Conservation (phyloP, 2,113 vertebrate genomes). For the Anolis carolinensis region DNA sequence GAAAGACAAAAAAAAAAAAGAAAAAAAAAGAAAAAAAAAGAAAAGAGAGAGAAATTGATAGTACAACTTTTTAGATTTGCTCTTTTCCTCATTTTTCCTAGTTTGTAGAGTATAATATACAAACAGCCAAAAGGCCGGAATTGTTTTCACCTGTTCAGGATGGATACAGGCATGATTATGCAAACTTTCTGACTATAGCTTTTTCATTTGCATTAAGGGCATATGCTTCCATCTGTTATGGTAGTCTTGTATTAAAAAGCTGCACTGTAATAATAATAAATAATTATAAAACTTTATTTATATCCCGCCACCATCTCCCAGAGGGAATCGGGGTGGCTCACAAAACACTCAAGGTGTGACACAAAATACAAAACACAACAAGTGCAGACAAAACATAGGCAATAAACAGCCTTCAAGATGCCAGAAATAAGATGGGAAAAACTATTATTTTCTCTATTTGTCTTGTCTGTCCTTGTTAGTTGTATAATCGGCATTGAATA, state of each 20-base stretch:
- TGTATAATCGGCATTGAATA: too few species aligned
- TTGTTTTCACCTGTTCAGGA: background rate
- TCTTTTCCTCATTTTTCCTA: background rate
- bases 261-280: background rate
- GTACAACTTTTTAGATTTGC: background rate
- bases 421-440: too few species aligned
- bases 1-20: constrained; percentile 17
- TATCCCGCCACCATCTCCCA: too few species aligned
- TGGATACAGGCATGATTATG: background rate
- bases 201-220: background rate
- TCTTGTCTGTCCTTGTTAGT: too few species aligned
- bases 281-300: too few species aligned
- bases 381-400: too few species aligned
- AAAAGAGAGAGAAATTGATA: background rate
- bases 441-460: too few species aligned
- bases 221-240: background rate
- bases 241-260: background rate
- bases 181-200: background rate
- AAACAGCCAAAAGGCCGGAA: background rate
- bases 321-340: too few species aligned
- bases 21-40: too few species aligned
- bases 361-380: too few species aligned
- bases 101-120: background rate
- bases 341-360: too few species aligned
- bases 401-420: too few species aligned